Percentiles rank a stretch among this genome's conserved stretches.
These are phyloP conservation scores for Silurus asotus DNA, from an alignment of 2,113 vertebrate genomes.

Conservation along the genomic window DNA sequence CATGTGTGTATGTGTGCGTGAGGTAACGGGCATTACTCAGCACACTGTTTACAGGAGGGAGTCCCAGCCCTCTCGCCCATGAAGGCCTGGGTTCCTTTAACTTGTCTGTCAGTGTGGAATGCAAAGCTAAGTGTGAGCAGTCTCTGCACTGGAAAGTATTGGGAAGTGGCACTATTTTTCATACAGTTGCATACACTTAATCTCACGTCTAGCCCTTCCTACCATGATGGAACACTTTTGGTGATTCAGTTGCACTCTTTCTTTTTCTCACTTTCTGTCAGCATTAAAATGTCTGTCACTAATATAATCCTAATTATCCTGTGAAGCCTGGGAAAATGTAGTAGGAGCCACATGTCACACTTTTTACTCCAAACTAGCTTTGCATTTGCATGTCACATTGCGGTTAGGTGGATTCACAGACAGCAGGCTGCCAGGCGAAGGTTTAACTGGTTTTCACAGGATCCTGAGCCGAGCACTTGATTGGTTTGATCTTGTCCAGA, in stretches of 20 bases:
- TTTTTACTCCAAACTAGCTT: neutral
- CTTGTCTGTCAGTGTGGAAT: conserved; percentile 45
- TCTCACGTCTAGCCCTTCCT: conserved; percentile 78
- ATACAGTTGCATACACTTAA: conserved; percentile 76
- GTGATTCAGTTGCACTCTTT: conserved; percentile 69
- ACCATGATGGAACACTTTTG: conserved; percentile 79
- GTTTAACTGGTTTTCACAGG: neutral
- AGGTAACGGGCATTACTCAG: conserved; percentile 54
- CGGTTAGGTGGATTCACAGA: conserved; percentile 15
- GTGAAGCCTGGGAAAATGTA: conserved; percentile 13
- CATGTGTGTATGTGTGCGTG: conserved; percentile 26
- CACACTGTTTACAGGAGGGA: conserved; percentile 63
- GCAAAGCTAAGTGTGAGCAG: conserved; percentile 29
- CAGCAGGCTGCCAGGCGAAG: neutral
- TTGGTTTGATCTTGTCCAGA: conserved; percentile 38
- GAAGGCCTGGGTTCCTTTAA: conserved; percentile 52
- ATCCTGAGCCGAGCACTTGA: conserved; percentile 1
- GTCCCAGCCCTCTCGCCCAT: conserved; percentile 36
- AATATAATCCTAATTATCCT: conserved; percentile 2
- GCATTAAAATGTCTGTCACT: conserved; percentile 20
- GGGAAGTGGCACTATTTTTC: conserved; percentile 65
- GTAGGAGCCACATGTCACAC: neutral
- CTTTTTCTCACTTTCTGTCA: neutral
- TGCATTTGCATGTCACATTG: conserved; percentile 12
- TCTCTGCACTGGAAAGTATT: conserved; percentile 61